phyloP scores from a whole-genome alignment of 1,140 invertebrate genomes.

The Mylabris phalerata region DNA sequence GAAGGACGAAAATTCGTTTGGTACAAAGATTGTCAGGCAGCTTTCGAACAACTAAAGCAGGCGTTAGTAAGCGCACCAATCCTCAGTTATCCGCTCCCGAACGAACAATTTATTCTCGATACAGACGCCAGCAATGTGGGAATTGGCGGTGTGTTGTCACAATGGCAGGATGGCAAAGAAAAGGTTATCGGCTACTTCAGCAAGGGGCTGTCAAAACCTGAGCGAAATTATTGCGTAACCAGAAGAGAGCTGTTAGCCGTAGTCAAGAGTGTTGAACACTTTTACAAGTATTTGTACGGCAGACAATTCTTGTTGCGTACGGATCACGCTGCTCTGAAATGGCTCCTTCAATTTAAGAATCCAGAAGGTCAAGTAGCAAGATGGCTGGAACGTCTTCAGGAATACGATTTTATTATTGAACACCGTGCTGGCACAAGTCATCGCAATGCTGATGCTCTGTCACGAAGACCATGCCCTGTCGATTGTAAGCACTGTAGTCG shows the following conservation, averaged over 20 bases:
- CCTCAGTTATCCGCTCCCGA: constrained; percentile 25
- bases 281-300: constrained; percentile 30
- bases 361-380: background rate
- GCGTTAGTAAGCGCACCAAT: constrained; percentile 19
- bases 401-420: background rate
- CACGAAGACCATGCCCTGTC: background rate
- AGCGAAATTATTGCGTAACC: constrained; percentile 40
- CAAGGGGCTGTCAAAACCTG: constrained; percentile 34
- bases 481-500: too few relatives aligned
- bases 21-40: constrained; percentile 16
- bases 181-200: constrained; percentile 24
- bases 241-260: constrained; percentile 44
- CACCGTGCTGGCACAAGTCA: background rate
- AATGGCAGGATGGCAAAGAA: constrained; percentile 20
- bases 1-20: background rate
- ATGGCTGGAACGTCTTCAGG: background rate
- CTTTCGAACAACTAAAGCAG: too few relatives aligned
- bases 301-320: background rate
- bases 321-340: background rate
- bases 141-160: constrained; percentile 26
- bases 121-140: constrained; percentile 20
- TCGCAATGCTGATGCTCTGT: background rate
- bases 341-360: background rate
- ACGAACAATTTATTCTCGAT: constrained; percentile 22
- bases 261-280: constrained; percentile 40